Evolutionary conservation across 2,888 invertebrate genomes (phyloP).

Genomic region (Aradus depressus): DNA sequence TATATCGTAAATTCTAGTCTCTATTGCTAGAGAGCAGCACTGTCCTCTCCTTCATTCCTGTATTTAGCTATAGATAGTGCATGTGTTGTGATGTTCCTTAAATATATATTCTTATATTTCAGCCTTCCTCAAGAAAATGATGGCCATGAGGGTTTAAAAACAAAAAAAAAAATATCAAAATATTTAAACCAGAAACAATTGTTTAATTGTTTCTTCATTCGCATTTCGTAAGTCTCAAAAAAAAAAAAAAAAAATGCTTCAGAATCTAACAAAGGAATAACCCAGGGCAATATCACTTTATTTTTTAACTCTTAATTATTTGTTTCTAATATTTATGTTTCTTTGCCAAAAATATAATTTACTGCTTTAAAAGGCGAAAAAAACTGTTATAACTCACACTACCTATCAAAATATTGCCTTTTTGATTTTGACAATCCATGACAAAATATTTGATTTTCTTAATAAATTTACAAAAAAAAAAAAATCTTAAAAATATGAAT

Average conservation of each 20-base stretch:
- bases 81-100: no score
- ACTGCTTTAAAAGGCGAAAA: neutral
- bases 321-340: neutral
- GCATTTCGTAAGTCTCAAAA: conserved; percentile 21
- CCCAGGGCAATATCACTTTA: conserved; percentile 5
- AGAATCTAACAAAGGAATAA: no score
- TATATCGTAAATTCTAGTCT: no score
- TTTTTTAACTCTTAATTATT: neutral
- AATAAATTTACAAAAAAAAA: no score
- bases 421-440: no score
- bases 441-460: no score
- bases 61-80: no score
- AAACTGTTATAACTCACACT: neutral
- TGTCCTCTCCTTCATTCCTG: no score
- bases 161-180: conserved; percentile 5
- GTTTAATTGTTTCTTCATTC: conserved; percentile 4
- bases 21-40: no score
- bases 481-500: no score
- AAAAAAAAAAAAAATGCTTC: conserved; percentile 7
- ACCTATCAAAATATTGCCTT: no score
- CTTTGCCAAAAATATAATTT: neutral
- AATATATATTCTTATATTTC: conserved; percentile 35
- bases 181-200: conserved; percentile 13
- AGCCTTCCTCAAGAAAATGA: conserved; percentile 82
- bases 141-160: conserved; percentile 27